These are phyloP conservation scores for Seriola quinqueradiata DNA, from an alignment of 2,113 vertebrate species.

Conservation along the genomic window DNA sequence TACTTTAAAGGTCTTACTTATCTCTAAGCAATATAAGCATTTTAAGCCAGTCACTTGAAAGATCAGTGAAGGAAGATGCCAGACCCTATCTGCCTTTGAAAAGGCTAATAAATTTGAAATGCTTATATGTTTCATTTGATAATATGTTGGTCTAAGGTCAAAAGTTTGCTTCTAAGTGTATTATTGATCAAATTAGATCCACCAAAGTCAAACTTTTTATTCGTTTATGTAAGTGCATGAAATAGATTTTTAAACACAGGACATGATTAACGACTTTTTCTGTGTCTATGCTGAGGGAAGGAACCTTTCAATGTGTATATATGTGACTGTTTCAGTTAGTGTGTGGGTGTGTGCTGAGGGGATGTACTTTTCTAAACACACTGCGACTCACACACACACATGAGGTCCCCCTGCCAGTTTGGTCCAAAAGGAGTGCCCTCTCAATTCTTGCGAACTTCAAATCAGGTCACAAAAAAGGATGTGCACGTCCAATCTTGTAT, in stretches of 20 bases:
- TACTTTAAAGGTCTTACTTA: background rate
- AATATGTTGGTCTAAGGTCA: background rate
- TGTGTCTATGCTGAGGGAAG: conserved; percentile 55
- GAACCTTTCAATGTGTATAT: conserved; percentile 67
- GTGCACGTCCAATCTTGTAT: conserved; percentile 25
- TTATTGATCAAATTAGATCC: background rate
- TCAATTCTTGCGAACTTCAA: conserved; percentile 51
- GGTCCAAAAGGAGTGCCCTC: conserved; percentile 33
- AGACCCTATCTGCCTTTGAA: background rate
- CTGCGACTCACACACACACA: conserved; percentile 26
- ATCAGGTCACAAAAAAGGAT: conserved; percentile 62
- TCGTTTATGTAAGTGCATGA: conserved; percentile 17
- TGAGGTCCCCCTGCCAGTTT: conserved; percentile 36
- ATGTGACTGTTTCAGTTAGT: conserved; percentile 64
- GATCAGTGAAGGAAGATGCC: background rate
- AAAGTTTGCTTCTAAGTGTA: background rate
- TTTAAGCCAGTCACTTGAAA: background rate
- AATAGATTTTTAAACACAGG: conserved; percentile 60
- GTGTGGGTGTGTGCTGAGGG: conserved; percentile 61
- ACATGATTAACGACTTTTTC: conserved; percentile 61
- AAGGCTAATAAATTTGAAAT: background rate
- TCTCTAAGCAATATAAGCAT: background rate
- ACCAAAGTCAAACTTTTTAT: conserved; percentile 7
- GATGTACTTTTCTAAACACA: conserved; percentile 75
- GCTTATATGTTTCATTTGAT: background rate